phyloP scores from a whole-genome alignment of 2,888 invertebrate species.

The Helobdella robusta region DNA sequence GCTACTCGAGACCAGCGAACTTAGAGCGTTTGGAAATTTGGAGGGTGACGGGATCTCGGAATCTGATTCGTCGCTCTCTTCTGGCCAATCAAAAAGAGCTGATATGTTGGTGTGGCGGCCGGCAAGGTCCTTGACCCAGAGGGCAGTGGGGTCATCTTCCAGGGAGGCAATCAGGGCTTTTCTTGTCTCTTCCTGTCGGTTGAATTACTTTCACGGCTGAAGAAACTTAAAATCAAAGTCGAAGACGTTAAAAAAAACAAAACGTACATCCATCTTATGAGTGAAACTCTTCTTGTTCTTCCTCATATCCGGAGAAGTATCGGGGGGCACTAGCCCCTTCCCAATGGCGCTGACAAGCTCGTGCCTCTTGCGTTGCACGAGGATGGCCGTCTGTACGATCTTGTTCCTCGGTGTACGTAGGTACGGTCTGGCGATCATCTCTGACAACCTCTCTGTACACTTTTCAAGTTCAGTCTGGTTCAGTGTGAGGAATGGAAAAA shows the following conservation, averaged over 20 bases:
- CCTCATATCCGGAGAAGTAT: slow-evolving; percentile 58
- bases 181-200: slow-evolving; percentile 44
- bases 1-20: slow-evolving; percentile 9
- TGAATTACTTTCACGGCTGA: background rate
- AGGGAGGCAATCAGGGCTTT: slow-evolving; percentile 47
- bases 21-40: slow-evolving; percentile 1
- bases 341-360: slow-evolving; percentile 59
- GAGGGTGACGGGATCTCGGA: slow-evolving; percentile 32
- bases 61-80: slow-evolving; percentile 52
- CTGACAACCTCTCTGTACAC: slow-evolving; percentile 59
- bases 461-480: slow-evolving; percentile 60
- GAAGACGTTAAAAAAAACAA: background rate
- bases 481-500: background rate
- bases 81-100: slow-evolving; percentile 58
- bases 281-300: slow-evolving; percentile 47
- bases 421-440: slow-evolving; percentile 60
- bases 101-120: slow-evolving; percentile 54
- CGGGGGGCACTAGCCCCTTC: slow-evolving; percentile 53
- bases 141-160: slow-evolving; percentile 53
- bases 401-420: slow-evolving; percentile 57
- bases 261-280: slow-evolving; percentile 44
- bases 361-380: slow-evolving; percentile 57
- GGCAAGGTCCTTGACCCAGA: slow-evolving; percentile 54
- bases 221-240: background rate
- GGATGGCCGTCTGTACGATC: slow-evolving; percentile 58